Conservation (phyloP, 2,888 invertebrate genomes). For the Beris chalybata region DNA sequence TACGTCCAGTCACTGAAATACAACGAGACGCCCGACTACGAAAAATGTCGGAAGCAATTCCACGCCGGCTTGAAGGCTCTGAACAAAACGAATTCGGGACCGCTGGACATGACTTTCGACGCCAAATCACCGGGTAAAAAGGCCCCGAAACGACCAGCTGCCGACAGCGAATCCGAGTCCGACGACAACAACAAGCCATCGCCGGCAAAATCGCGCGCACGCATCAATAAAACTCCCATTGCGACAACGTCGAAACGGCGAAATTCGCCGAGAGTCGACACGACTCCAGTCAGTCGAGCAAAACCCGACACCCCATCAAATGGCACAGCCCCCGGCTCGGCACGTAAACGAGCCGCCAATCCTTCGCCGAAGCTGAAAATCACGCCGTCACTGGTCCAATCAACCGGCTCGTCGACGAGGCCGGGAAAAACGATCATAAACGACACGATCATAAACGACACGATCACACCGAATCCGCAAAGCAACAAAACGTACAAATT, state of each 20-base stretch:
- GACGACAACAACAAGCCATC: background rate
- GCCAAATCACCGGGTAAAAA: constrained; percentile 43
- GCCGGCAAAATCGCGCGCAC: background rate
- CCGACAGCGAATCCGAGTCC: constrained; percentile 6
- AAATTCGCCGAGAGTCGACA: constrained; percentile 13
- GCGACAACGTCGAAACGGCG: constrained; percentile 18
- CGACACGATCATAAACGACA: constrained; percentile 53
- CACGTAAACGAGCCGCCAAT: constrained; percentile 42
- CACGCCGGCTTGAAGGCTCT: constrained; percentile 65
- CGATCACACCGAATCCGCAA: constrained; percentile 48
- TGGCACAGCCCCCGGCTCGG: constrained; percentile 32
- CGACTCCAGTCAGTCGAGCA: constrained; percentile 25
- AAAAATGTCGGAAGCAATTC: constrained; percentile 69
- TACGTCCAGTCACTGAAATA: constrained; percentile 70
- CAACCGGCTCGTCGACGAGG: constrained; percentile 37
- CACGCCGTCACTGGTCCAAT: constrained; percentile 31
- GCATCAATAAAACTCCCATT: no score
- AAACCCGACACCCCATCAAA: background rate
- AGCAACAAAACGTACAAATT: constrained; percentile 54
- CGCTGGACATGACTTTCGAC: constrained; percentile 54
- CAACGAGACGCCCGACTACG: constrained; percentile 73
- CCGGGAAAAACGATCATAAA: constrained; percentile 52
- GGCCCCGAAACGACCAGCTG: constrained; percentile 44
- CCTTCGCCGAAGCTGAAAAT: constrained; percentile 34
- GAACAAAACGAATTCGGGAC: constrained; percentile 61